Evolutionary conservation across 2,888 invertebrate species (phyloP).

Genomic region (Acrobeloides nanus): DNA sequence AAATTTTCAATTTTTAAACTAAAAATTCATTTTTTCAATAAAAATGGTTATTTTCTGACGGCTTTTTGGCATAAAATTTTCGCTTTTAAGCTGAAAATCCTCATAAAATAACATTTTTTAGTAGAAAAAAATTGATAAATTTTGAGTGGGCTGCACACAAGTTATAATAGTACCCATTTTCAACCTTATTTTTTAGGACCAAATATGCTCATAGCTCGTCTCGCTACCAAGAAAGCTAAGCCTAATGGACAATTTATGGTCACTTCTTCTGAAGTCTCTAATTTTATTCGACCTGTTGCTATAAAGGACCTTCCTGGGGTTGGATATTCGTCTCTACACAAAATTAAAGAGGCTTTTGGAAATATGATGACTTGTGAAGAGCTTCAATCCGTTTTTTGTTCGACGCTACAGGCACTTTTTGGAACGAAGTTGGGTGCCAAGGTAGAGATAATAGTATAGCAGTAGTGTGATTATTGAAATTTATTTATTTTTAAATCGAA

Average conservation of each 20-base stretch:
- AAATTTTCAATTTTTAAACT: no score
- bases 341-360: constrained; percentile 25
- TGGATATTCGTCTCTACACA: constrained; percentile 33
- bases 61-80: no score
- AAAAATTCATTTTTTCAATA: no score
- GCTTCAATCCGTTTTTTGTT: constrained; percentile 16
- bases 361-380: constrained; percentile 25
- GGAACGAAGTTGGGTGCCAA: constrained; percentile 30
- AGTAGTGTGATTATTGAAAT: no score
- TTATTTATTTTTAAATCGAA: no score
- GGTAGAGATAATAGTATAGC: no score
- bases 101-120: no score
- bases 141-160: no score
- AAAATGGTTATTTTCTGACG: no score
- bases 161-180: no score
- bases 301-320: constrained; percentile 39
- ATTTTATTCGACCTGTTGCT: constrained; percentile 28
- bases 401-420: constrained; percentile 21
- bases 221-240: constrained; percentile 87
- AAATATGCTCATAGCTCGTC: constrained; percentile 75
- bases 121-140: no score
- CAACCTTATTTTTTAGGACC: constrained; percentile 56
- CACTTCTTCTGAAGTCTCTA: constrained; percentile 9
- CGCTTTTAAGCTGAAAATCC: no score
- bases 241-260: constrained; percentile 63